These are phyloP conservation scores for Diacarnus erythraeanus DNA, from an alignment of 37 sponge, comb jelly and placozoan genomes.

Conservation along the genomic window DNA sequence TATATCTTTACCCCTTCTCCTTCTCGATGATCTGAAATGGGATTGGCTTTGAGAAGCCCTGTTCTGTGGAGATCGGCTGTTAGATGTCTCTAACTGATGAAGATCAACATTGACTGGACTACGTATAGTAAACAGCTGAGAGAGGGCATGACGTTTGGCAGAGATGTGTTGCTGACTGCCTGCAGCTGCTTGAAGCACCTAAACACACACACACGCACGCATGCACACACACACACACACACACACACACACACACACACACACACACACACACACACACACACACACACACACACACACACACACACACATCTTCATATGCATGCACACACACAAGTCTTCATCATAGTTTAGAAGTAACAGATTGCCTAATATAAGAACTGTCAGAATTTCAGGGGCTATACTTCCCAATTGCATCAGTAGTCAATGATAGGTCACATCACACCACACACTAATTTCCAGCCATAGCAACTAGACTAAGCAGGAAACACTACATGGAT, in stretches of 20 bases:
- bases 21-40: not conserved
- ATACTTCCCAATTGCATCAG: too few species aligned
- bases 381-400: too few species aligned
- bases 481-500: too few species aligned
- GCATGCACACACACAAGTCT: not conserved
- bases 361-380: too few species aligned
- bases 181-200: constrained; percentile 22
- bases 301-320: not conserved
- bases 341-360: too few species aligned
- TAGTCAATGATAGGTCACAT: too few species aligned
- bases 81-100: constrained; percentile 23
- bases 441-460: too few species aligned
- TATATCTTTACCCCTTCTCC: constrained; percentile 2
- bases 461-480: too few species aligned
- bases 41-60: not conserved
- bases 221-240: constrained; percentile 10
- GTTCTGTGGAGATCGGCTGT: not conserved
- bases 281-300: not conserved
- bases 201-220: not conserved
- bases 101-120: constrained; percentile 9
- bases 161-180: not conserved
- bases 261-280: not conserved
- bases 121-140: constrained; percentile 14
- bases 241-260: not conserved
- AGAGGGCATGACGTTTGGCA: constrained; percentile 6